Evolutionary conservation across 2,797 vertebrate genomes (phyloP).

Genomic region (Sebastes alutus): DNA sequence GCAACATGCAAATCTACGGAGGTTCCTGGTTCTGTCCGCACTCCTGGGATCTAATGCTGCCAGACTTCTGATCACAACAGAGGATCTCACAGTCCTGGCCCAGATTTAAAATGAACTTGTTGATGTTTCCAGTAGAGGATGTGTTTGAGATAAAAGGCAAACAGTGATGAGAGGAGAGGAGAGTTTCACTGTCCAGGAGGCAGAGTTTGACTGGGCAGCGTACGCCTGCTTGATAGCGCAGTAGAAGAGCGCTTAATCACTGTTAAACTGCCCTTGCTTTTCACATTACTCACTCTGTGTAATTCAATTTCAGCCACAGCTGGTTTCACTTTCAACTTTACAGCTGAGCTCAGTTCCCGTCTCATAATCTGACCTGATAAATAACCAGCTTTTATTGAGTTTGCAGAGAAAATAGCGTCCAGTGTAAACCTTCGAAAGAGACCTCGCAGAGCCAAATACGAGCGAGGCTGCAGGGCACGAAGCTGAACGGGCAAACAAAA

Average conservation of each 20-base stretch:
- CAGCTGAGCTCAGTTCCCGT: slow-evolving; percentile 82
- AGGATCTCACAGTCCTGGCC: background rate
- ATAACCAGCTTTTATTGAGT: slow-evolving; percentile 85
- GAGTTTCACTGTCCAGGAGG: background rate
- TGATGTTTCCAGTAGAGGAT: background rate
- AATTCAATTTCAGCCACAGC: slow-evolving; percentile 84
- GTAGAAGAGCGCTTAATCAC: slow-evolving; percentile 71
- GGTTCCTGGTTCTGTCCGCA: slow-evolving; percentile 40
- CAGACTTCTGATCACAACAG: background rate
- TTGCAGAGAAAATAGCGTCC: slow-evolving; percentile 83
- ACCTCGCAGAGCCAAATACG: slow-evolving; percentile 47
- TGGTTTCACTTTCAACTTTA: slow-evolving; percentile 84
- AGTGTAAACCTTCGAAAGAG: slow-evolving; percentile 73
- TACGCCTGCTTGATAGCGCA: slow-evolving; percentile 32
- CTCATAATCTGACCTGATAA: slow-evolving; percentile 83
- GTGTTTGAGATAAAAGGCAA: background rate
- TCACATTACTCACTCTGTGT: slow-evolving; percentile 77
- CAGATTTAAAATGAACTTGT: background rate
- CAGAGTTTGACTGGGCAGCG: slow-evolving; percentile 17
- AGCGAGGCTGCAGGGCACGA: slow-evolving; percentile 59
- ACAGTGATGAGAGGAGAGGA: background rate
- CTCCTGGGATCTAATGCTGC: slow-evolving; percentile 1
- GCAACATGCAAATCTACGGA: background rate
- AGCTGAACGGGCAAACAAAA: background rate
- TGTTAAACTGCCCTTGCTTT: slow-evolving; percentile 83